Evolutionary conservation across 2,888 invertebrate genomes (phyloP), one percentile per base, ranked within the genome.

Genomic region (Campoplex nolae): DNA sequence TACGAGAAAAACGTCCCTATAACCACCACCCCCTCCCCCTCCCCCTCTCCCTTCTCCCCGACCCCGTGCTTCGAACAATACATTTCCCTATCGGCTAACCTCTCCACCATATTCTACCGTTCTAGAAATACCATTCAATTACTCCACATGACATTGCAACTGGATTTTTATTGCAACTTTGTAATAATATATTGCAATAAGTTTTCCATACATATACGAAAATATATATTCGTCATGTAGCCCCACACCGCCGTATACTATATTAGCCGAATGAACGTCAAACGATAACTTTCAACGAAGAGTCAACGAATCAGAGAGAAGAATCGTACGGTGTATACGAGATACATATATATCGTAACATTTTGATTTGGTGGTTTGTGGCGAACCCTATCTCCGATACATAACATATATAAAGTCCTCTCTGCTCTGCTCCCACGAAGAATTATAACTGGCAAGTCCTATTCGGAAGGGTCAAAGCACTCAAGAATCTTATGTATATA

Each of bases 121-220:
- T 77, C 51, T 81, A 84, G 84, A 75, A 84, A 81, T 82, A 82
- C 81, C 78, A 82, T 84, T 84, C 84, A 84, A 82, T 87, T 87
- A 87, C 84, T 75, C 87, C 83, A 82, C 87, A 78, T 84, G 81
- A 87, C 82, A 80, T 84, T 75, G 56, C 84, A 67, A 82, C 82
- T 74, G 28, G 70, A 77, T 76, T 83, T 83, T 83, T 83, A 83
- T 83, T 76, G 83, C 75, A 28, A 83, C 68, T 48, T 76, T 76
- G 42, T 48, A 76, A 28, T 54, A 65, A 77, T 77, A 48, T 65
- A 65, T 65, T 67, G 65, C 58, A 13, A 58, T 56, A 75, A 58
- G 42, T 32, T 65, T 51, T 4, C 45, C 28, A 45, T 35, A 35
- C 42, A 42, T 48, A 51, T 18, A 75, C 42, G 23, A n/a, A 42